Evolutionary conservation across 1,140 invertebrate species (phyloP).

Genomic region (Ganaspis sp.): DNA sequence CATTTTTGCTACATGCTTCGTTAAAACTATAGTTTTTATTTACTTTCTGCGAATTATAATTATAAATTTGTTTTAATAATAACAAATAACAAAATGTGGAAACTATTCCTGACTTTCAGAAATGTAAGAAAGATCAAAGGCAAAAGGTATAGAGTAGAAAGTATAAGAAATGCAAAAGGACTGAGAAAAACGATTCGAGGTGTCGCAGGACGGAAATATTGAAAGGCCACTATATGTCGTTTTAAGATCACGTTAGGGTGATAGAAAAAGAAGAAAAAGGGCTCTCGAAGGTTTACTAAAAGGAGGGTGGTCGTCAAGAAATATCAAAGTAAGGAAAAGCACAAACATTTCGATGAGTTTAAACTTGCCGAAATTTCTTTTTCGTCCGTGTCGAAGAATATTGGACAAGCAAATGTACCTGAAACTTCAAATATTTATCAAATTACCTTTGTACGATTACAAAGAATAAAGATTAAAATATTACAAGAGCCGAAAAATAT

Average conservation of each 20-base stretch:
- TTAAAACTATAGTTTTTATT: no score
- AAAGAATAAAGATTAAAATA: no score
- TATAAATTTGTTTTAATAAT: no score
- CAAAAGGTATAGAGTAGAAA: slow-evolving; percentile 7
- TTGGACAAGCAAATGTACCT: slow-evolving; percentile 48
- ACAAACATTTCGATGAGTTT: slow-evolving; percentile 68
- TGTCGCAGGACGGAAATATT: slow-evolving; percentile 44
- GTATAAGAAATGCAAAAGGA: slow-evolving; percentile 34
- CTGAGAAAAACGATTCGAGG: slow-evolving; percentile 29
- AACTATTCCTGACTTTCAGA: neutral
- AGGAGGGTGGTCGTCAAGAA: slow-evolving; percentile 45
- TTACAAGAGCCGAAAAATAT: no score
- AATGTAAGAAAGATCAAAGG: slow-evolving; percentile 50
- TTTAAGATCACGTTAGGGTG: slow-evolving; percentile 46
- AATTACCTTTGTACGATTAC: slow-evolving; percentile 54
- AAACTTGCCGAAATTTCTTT: slow-evolving; percentile 58
- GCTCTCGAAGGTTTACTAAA: neutral
- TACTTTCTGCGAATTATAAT: no score
- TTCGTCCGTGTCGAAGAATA: slow-evolving; percentile 44
- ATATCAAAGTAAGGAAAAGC: slow-evolving; percentile 59
- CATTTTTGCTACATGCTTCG: no score
- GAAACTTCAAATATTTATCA: slow-evolving; percentile 70
- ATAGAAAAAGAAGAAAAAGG: slow-evolving; percentile 25
- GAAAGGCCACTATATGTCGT: slow-evolving; percentile 43
- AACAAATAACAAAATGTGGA: neutral